These are phyloP conservation scores for Sesamia inferens DNA, from an alignment of 2,888 invertebrate species.

Conservation along the genomic window DNA sequence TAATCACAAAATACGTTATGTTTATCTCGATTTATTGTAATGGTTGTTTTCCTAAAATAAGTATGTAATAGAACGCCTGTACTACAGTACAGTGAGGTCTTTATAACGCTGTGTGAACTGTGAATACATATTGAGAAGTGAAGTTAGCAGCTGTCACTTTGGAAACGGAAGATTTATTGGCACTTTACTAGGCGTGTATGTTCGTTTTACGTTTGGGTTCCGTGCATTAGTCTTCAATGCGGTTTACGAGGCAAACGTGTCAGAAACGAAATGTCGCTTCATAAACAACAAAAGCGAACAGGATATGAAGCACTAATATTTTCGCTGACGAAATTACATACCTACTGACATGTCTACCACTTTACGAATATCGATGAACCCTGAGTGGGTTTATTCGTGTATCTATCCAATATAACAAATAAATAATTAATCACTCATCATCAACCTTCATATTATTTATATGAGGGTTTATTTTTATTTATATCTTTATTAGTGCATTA, in stretches of 20 bases:
- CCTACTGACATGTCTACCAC: conserved; percentile 14
- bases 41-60: conserved; percentile 48
- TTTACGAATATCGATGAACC: conserved; percentile 19
- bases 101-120: conserved; percentile 49
- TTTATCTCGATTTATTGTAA: conserved; percentile 62
- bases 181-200: conserved; percentile 56
- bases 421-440: conserved; percentile 33
- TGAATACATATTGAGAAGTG: conserved; percentile 49
- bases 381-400: neutral
- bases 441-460: conserved; percentile 8
- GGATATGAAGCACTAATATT: conserved; percentile 44
- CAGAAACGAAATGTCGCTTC: conserved; percentile 54
- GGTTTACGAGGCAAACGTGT: conserved; percentile 71
- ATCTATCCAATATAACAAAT: conserved; percentile 31
- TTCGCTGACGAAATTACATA: conserved; percentile 24
- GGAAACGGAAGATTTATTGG: conserved; percentile 66
- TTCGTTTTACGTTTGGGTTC: conserved; percentile 65
- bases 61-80: conserved; percentile 38
- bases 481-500: conserved; percentile 22
- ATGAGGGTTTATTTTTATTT: no score
- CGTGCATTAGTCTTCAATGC: conserved; percentile 65
- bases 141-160: conserved; percentile 64
- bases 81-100: conserved; percentile 49
- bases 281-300: conserved; percentile 50
- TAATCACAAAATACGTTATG: conserved; percentile 52